Conservation (phyloP, 2,888 invertebrate species). For the Brachycybe producta region DNA sequence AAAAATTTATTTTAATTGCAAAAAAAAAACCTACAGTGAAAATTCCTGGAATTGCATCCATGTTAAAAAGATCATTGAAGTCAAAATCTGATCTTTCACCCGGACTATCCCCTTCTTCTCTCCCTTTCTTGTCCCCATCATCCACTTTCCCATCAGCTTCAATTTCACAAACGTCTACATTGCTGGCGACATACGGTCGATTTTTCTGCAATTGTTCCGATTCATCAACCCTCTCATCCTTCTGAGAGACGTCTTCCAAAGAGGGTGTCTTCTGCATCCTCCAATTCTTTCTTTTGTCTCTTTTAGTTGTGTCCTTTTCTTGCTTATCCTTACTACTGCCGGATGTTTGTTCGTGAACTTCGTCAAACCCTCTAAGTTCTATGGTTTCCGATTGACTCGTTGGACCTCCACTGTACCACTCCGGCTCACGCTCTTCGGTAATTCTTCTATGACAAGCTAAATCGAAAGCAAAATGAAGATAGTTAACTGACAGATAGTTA, state of each 20-base stretch:
- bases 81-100: constrained; percentile 46
- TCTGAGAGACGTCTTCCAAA: constrained; percentile 11
- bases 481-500: not conserved
- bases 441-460: constrained; percentile 25
- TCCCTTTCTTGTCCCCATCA: constrained; percentile 10
- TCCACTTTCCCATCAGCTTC: not conserved
- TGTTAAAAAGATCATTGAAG: constrained; percentile 71
- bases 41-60: constrained; percentile 60
- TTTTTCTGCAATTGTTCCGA: not conserved
- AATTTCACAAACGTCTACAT: not conserved
- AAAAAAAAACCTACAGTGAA: too few species aligned
- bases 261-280: constrained; percentile 14
- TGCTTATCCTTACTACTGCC: constrained; percentile 1
- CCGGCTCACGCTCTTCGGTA: constrained; percentile 60
- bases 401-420: constrained; percentile 70
- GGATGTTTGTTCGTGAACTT: constrained; percentile 29
- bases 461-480: not conserved
- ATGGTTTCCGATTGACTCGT: constrained; percentile 83
- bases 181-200: not conserved
- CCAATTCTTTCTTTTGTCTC: constrained; percentile 17
- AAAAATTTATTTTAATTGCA: constrained; percentile 30
- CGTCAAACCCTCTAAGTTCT: constrained; percentile 84
- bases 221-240: constrained; percentile 15
- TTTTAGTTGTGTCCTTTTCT: not conserved
- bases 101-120: constrained; percentile 5